phyloP scores from a whole-genome alignment of 2,113 vertebrate species.

The Solea senegalensis region DNA sequence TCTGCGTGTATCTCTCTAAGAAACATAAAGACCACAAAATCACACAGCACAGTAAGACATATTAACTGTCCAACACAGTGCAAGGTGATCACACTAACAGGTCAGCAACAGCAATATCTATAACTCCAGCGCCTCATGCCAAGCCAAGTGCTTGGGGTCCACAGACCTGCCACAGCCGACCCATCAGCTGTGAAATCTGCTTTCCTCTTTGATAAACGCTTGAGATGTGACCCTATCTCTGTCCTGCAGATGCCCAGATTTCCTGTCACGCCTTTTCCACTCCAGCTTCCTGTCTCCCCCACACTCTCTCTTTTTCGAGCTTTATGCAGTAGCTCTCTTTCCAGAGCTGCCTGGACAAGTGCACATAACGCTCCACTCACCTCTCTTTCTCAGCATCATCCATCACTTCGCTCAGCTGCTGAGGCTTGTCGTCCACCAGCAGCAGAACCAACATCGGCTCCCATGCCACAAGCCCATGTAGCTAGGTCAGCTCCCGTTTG shows the following conservation, averaged over 20 bases:
- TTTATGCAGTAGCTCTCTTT: slow-evolving; percentile 49
- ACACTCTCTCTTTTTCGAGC: slow-evolving; percentile 48
- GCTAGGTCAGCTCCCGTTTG: slow-evolving; percentile 44
- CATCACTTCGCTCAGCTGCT: slow-evolving; percentile 62
- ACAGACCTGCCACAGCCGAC: slow-evolving; percentile 66
- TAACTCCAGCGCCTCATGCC: slow-evolving; percentile 64
- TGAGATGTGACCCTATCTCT: slow-evolving; percentile 83
- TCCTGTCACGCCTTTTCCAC: slow-evolving; percentile 73
- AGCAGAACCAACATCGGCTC: slow-evolving; percentile 35
- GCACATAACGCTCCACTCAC: slow-evolving; percentile 59
- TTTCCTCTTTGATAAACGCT: slow-evolving; percentile 80
- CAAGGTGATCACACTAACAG: slow-evolving; percentile 68
- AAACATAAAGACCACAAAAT: slow-evolving; percentile 29
- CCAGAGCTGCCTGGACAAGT: slow-evolving; percentile 59
- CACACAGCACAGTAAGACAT: slow-evolving; percentile 9
- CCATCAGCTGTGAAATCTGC: slow-evolving; percentile 83
- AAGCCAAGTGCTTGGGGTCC: slow-evolving; percentile 67
- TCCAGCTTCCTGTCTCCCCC: slow-evolving; percentile 19
- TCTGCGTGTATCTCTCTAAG: slow-evolving; percentile 8
- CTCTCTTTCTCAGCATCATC: slow-evolving; percentile 60
- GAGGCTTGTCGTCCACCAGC: slow-evolving; percentile 56
- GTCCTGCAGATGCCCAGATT: slow-evolving; percentile 82
- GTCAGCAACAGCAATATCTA: slow-evolving; percentile 69
- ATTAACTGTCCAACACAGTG: slow-evolving; percentile 33
- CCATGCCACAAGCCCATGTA: slow-evolving; percentile 27